phyloP scores from a whole-genome alignment of 2,113 vertebrate species.

The Sturnira hondurensis region DNA sequence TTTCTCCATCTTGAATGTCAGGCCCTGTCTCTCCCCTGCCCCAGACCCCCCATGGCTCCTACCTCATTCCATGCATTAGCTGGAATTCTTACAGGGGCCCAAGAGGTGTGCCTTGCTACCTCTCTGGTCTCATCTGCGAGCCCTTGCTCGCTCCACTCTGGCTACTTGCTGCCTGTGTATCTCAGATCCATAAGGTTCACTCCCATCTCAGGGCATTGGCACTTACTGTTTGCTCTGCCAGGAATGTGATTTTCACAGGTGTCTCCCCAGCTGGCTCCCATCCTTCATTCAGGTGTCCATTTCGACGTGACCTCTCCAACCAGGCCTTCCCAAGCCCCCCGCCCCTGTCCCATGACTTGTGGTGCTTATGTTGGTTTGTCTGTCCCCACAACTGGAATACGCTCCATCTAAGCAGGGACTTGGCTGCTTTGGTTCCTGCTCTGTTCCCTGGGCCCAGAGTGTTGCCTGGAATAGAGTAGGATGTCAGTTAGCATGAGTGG shows the following conservation, averaged over 20 bases:
- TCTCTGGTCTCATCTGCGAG: not conserved
- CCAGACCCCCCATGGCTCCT: not conserved
- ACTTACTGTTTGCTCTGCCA: not conserved
- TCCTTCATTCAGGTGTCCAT: not conserved
- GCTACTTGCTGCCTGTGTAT: not conserved
- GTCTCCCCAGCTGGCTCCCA: not conserved
- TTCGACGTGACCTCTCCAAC: not conserved
- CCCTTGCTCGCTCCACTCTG: not conserved
- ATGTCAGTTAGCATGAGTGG: not conserved
- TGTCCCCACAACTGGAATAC: not conserved
- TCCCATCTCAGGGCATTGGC: not conserved
- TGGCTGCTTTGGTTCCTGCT: not conserved
- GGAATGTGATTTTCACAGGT: not conserved
- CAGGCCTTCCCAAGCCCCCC: not conserved
- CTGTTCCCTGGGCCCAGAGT: not conserved
- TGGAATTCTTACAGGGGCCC: not conserved
- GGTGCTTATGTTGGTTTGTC: not conserved
- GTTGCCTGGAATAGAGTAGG: not conserved
- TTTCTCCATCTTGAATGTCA: not conserved
- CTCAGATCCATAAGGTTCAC: not conserved
- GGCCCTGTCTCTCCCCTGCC: not conserved
- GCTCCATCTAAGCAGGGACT: not conserved
- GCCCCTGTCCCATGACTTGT: not conserved
- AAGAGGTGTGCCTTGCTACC: not conserved
- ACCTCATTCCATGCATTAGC: not conserved